Evolutionary conservation across 2,113 vertebrate genomes (phyloP), one percentile per base, ranked within the genome.

Genomic region (Terrapene triunguis): DNA sequence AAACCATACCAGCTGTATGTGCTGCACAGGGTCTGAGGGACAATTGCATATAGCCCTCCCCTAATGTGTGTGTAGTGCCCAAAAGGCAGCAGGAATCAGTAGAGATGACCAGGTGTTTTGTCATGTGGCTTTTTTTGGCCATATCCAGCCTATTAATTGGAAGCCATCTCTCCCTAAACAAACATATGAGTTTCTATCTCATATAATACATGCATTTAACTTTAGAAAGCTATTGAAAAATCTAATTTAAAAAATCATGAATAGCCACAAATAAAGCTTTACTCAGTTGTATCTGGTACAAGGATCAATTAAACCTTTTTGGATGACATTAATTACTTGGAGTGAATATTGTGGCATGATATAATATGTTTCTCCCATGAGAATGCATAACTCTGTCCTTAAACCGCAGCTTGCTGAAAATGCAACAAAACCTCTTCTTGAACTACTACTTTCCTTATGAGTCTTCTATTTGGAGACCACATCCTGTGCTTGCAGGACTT

Each of bases 291-390:
- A 86, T 81, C 79, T 22, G 22, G 27, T 53, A 89, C 74, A 80
- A 89, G 38, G n/a, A 83, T 79, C 69, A 84, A 80, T 86, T 80
- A 48, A 89, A 90, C 4, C 6, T 72, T 35, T 94, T 87, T 59
- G 69, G 42, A 44, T 92, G 82, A 89, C 35, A 76, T 85, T 89
- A 88, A 86, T 90, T 92, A 90, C 59, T 88, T 53, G 47, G 35
- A 55, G 19, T 76, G 57, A 88, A 84, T 76, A 85, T 24, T 87
- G 81, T 90, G 42, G 47, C 51, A 81, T 57, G 10, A 25, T 93
- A 87, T 59, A 85, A 22, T 78, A 80, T 69, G 47, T 55, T 84
- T 32, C 78, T 92, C 47, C 35, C 42, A 47, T 54, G 25, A 92
- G 83, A 92, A 85, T 29, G 16, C 65, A 92, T 65, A 89, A 42